These are phyloP conservation scores for Tiliacea aurago DNA, from an alignment of 2,888 invertebrate genomes.

Conservation along the genomic window DNA sequence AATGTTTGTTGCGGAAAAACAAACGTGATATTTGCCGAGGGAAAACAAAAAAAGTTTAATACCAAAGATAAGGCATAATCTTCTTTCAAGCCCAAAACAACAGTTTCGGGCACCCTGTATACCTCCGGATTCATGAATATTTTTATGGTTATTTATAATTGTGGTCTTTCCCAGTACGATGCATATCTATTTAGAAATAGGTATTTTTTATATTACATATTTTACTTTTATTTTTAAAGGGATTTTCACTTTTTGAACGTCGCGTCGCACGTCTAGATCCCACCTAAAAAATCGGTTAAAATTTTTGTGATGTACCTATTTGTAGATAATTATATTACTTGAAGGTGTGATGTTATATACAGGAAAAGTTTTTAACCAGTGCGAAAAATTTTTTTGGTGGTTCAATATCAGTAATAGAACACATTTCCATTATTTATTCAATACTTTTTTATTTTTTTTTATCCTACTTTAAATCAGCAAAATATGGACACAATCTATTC, in stretches of 20 bases:
- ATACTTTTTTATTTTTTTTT: no score
- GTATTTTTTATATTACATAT: slow-evolving; percentile 63
- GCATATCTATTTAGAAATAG: slow-evolving; percentile 68
- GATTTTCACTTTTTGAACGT: slow-evolving; percentile 64
- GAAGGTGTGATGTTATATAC: background rate
- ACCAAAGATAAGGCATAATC: slow-evolving; percentile 31
- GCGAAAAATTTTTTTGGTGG: no score
- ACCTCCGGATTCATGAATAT: slow-evolving; percentile 60
- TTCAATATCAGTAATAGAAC: no score
- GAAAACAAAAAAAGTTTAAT: slow-evolving; percentile 21
- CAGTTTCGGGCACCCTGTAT: slow-evolving; percentile 2
- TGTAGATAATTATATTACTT: slow-evolving; percentile 15
- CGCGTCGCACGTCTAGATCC: slow-evolving; percentile 43
- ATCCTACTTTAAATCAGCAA: no score
- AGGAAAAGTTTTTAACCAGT: no score
- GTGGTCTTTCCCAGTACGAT: slow-evolving; percentile 73
- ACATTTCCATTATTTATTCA: no score
- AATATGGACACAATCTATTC: no score
- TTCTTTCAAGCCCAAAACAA: slow-evolving; percentile 8
- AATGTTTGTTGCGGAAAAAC: no score
- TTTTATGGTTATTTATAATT: slow-evolving; percentile 77
- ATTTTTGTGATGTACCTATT: background rate
- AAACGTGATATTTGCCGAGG: no score
- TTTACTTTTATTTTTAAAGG: slow-evolving; percentile 53
- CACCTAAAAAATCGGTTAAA: slow-evolving; percentile 37